Percentiles rank a stretch among this genome's conserved stretches.
These are phyloP conservation scores for Excalfactoria chinensis DNA, from an alignment of 2,113 vertebrate genomes.

Conservation along the genomic window DNA sequence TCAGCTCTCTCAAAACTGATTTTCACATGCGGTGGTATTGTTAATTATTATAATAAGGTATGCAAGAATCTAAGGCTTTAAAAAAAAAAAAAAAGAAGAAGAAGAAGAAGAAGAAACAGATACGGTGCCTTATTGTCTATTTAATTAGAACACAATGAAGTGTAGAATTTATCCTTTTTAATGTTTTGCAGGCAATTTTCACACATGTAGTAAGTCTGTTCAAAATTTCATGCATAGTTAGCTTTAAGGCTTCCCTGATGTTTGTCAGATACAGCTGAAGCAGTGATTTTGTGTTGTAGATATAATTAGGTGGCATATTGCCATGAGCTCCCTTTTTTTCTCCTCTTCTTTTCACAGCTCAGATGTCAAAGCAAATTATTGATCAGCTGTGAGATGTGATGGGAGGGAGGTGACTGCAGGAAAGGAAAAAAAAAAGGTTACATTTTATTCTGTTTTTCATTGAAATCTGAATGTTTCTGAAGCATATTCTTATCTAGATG, in stretches of 20 bases:
- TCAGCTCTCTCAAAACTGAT: slow-evolving; percentile 13
- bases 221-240: slow-evolving; percentile 64
- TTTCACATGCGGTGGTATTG: slow-evolving; percentile 36
- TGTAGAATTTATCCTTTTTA: slow-evolving; percentile 34
- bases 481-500: background rate
- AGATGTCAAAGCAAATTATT: slow-evolving; percentile 61
- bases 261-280: slow-evolving; percentile 41
- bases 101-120: background rate
- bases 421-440: background rate
- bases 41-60: slow-evolving; percentile 55
- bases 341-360: background rate
- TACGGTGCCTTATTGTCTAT: slow-evolving; percentile 45
- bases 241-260: slow-evolving; percentile 59
- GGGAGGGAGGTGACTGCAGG: background rate
- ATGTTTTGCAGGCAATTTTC: slow-evolving; percentile 63
- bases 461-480: slow-evolving; percentile 5
- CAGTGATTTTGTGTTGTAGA: slow-evolving; percentile 51
- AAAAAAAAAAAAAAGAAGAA: background rate
- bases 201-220: slow-evolving; percentile 59
- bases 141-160: slow-evolving; percentile 67
- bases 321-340: slow-evolving; percentile 18
- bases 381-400: slow-evolving; percentile 17
- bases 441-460: slow-evolving; percentile 23
- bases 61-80: background rate
- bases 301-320: slow-evolving; percentile 63